Base-by-base conservation (phyloP, 2,113 vertebrate species). In the Albula goreensis region DNA sequence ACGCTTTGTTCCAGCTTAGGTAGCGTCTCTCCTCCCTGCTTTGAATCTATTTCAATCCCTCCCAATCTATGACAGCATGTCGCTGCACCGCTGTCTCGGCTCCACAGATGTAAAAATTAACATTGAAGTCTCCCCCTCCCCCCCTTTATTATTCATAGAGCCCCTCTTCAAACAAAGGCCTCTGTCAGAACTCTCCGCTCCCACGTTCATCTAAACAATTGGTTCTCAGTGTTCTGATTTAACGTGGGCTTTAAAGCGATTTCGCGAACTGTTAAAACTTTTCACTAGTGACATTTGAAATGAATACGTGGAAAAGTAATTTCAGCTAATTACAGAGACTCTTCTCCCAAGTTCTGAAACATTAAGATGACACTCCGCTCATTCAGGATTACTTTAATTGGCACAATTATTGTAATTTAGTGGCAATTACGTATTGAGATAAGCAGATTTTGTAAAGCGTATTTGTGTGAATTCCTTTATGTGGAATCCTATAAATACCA, bases 331-430 rank as follows among this genome's bases (percentile, higher is more conserved):
- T 98, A 98, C 96, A 96, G 95, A 96, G 95, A 96, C 97, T 96
- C 95, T 96, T 97, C 96, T 96, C 93, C 95, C 96, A 97, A 97
- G 96, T 95, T 95, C 93, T 94, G 94, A 96, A 97, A 97, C 97
- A 98, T 98, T 97, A 98, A 98, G 96, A 98, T 97, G 97, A 98
- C 96, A 97, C 96, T 97, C 96, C 96, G 96, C 97, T 97, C 97
- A 97, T 97, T 97, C 96, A 97, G 96, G 96, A 97, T 97, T 98
- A 97, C 96, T 98, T 98, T 98, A 98, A 99, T 97, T 98, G 97
- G 96, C 92, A 97, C 97, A 98, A 98, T 99, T 99, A 99, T 97
- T 99, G 96, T 97, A 97, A 98, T 98, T 99, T 96, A 95, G 95
- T 97, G 94, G 96, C 97, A 98, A 98, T 98, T 98, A 98, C 96